phyloP scores from a whole-genome alignment of 92 coral and sea anemone genomes.

The Isaurus tuberculatus region DNA sequence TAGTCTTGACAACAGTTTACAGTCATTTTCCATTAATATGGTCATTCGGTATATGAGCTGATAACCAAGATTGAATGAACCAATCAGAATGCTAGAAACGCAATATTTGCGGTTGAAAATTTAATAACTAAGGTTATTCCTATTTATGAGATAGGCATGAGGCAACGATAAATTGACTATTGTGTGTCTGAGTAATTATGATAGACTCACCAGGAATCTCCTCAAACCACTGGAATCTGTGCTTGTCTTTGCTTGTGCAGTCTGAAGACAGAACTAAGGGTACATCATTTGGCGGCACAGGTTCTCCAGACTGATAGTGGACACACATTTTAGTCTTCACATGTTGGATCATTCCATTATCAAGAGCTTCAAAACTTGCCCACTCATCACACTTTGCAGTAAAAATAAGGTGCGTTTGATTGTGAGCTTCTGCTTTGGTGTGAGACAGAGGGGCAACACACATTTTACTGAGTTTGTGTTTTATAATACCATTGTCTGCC shows the following conservation, averaged over 20 bases:
- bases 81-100: no score
- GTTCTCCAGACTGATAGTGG: constrained; percentile 55
- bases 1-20: no score
- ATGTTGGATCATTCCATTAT: constrained; percentile 70
- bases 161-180: no score
- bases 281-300: constrained; percentile 66
- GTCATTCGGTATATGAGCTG: no score
- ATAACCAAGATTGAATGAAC: no score
- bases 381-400: constrained; percentile 61
- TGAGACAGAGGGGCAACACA: constrained; percentile 54
- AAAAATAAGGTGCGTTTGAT: constrained; percentile 49
- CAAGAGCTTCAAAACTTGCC: constrained; percentile 60
- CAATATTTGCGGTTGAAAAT: no score
- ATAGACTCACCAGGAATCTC: constrained; percentile 2
- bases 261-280: constrained; percentile 55
- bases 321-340: constrained; percentile 69
- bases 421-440: constrained; percentile 31
- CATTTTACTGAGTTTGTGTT: constrained; percentile 61
- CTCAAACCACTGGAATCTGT: constrained; percentile 63
- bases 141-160: no score
- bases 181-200: no score
- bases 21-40: no score
- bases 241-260: constrained; percentile 55
- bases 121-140: no score
- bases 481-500: constrained; percentile 63